Conservation (phyloP, 1,140 invertebrate species). For the Leguminivora glycinivorella region DNA sequence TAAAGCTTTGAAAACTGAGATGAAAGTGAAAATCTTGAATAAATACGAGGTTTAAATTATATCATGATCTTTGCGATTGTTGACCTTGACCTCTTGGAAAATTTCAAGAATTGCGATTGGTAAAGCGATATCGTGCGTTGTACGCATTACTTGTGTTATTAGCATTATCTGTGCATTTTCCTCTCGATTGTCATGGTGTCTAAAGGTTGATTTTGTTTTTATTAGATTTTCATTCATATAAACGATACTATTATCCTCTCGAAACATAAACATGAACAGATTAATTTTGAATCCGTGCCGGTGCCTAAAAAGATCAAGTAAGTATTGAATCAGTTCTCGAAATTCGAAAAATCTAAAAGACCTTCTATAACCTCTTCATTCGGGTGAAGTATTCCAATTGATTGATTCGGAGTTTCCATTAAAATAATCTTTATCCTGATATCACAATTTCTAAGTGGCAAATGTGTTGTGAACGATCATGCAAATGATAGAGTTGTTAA, state of each 20-base stretch:
- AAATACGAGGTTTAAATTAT: background rate
- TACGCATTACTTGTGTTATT: slow-evolving; percentile 7
- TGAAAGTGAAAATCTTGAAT: background rate
- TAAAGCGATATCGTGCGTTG: background rate
- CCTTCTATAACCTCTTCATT: slow-evolving; percentile 19
- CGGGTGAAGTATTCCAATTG: slow-evolving; percentile 9
- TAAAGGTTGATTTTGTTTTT: slow-evolving; percentile 75
- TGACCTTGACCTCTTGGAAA: slow-evolving; percentile 17
- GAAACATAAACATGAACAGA: slow-evolving; percentile 63
- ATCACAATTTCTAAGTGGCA: background rate
- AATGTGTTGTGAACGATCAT: background rate
- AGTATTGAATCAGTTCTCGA: slow-evolving; percentile 39
- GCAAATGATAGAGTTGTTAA: background rate
- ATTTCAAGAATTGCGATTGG: slow-evolving; percentile 9
- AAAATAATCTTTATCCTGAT: background rate
- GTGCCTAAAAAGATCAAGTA: slow-evolving; percentile 66
- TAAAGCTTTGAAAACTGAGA: too few species aligned
- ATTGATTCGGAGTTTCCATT: slow-evolving; percentile 7
- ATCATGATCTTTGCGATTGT: background rate
- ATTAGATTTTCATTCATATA: slow-evolving; percentile 57
- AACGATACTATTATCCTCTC: slow-evolving; percentile 34
- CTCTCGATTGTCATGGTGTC: slow-evolving; percentile 71
- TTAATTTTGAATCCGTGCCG: slow-evolving; percentile 64
- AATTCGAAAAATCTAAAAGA: background rate
- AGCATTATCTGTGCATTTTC: slow-evolving; percentile 40